Conservation (phyloP, 2,797 vertebrate species). For the Etheostoma perlongum region DNA sequence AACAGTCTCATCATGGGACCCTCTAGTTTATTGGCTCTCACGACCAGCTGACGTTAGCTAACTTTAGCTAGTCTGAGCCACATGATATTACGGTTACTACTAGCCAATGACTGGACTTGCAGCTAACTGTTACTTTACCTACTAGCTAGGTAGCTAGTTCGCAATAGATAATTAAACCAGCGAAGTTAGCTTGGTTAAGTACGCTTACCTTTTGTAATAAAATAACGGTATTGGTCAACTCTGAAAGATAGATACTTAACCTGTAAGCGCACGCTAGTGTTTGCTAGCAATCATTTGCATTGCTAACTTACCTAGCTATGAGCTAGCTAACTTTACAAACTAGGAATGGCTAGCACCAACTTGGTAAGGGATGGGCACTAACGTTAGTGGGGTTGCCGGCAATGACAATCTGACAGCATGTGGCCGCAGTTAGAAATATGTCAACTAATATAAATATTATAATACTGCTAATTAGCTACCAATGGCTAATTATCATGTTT, state of each 20-base stretch:
- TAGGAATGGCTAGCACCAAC: slow-evolving; percentile 1
- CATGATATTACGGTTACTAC: slow-evolving; percentile 32
- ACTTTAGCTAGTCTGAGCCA: slow-evolving; percentile 11
- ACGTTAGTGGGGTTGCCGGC: background rate
- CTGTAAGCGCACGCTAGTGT: slow-evolving; percentile 6
- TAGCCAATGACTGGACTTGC: background rate
- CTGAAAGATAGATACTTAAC: background rate
- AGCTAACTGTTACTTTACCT: background rate
- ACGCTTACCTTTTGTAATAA: background rate
- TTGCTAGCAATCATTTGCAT: slow-evolving; percentile 50
- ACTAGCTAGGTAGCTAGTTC: no score
- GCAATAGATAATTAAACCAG: background rate
- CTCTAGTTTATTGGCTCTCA: slow-evolving; percentile 8
- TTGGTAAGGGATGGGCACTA: background rate
- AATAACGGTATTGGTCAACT: background rate
- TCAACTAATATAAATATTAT: background rate
- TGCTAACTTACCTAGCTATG: slow-evolving; percentile 36
- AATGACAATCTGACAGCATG: background rate
- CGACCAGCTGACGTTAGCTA: slow-evolving; percentile 30
- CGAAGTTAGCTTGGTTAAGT: fast-evolving
- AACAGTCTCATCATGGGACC: slow-evolving; percentile 6
- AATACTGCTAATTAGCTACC: background rate
- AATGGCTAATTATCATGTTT: background rate
- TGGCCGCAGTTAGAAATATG: background rate
- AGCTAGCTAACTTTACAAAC: slow-evolving; percentile 4